phyloP scores from a whole-genome alignment of 2,113 vertebrate species.

The Daubentonia madagascariensis region DNA sequence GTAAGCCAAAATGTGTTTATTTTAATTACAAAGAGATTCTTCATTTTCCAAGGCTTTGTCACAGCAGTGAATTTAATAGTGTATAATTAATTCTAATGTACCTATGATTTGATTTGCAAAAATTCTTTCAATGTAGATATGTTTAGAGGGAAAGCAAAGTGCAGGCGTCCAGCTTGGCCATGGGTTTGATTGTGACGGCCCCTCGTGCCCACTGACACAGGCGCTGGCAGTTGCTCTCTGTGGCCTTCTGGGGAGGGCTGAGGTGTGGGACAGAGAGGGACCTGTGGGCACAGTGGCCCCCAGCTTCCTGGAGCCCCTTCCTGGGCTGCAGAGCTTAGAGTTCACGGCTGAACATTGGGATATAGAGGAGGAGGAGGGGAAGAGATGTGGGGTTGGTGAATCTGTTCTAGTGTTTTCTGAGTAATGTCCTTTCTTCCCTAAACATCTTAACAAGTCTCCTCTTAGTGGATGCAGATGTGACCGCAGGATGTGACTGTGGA shows the following conservation, averaged over 20 bases:
- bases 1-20: not conserved
- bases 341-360: accelerated
- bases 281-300: not conserved
- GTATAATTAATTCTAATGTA: not conserved
- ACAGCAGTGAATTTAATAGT: not conserved
- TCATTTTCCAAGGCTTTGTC: not conserved
- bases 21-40: not conserved
- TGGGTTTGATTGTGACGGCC: not conserved
- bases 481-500: not conserved
- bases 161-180: accelerated
- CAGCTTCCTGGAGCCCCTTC: not conserved
- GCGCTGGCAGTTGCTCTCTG: not conserved
- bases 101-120: not conserved
- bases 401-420: not conserved
- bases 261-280: not conserved
- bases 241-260: not conserved
- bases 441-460: not conserved
- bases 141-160: not conserved
- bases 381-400: not conserved
- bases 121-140: not conserved
- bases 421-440: not conserved
- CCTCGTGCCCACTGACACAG: not conserved
- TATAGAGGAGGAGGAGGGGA: no score
- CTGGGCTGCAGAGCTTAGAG: not conserved
- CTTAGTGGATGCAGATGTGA: not conserved